These are phyloP conservation scores for Chloroceryle inda DNA, from an alignment of 2,797 vertebrate genomes.

Conservation along the genomic window DNA sequence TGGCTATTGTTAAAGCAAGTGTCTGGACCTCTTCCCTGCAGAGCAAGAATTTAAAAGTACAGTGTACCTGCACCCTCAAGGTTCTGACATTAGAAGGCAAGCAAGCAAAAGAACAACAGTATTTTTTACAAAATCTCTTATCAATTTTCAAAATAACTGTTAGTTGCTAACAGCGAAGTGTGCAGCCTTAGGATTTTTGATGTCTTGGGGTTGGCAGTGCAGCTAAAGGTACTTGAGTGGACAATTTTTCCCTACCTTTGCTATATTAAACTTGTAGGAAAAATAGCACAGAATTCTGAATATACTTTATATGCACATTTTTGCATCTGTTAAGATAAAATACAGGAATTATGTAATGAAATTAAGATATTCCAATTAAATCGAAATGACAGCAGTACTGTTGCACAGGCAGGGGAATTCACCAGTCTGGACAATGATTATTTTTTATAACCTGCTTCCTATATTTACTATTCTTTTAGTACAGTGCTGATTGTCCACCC, in stretches of 20 bases:
- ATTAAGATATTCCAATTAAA: not conserved
- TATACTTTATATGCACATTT: not conserved
- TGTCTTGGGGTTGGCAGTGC: not conserved
- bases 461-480: not conserved
- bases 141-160: no score
- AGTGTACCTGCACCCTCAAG: not conserved
- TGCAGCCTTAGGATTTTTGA: not conserved
- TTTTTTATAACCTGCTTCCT: not conserved
- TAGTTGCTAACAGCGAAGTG: not conserved
- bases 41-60: not conserved
- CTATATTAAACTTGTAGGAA: not conserved
- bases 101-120: accelerated
- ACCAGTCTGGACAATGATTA: not conserved
- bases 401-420: not conserved
- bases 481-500: not conserved
- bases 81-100: not conserved
- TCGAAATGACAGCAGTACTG: not conserved
- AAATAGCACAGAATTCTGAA: not conserved
- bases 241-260: not conserved
- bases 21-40: not conserved
- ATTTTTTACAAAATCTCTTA: not conserved
- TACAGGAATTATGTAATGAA: not conserved
- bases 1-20: not conserved
- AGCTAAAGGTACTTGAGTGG: not conserved
- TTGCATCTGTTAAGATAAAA: not conserved